Evolutionary conservation across 2,113 vertebrate genomes (phyloP).

Genomic region (Myotis lucifugus): DNA sequence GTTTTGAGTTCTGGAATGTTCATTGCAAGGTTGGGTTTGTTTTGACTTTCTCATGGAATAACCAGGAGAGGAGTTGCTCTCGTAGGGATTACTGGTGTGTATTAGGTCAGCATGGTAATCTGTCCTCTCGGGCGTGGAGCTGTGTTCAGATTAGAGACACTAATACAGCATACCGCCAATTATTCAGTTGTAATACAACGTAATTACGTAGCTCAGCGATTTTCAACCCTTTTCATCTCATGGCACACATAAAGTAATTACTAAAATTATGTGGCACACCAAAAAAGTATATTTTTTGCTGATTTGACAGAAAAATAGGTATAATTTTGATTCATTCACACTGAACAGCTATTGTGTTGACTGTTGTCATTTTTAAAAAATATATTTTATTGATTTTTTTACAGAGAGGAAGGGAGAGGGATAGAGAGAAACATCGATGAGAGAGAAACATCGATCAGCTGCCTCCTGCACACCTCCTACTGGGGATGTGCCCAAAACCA

Average conservation of each 20-base stretch:
- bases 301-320: neutral
- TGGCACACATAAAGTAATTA: neutral
- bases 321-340: neutral
- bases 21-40: neutral
- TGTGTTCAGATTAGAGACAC: neutral
- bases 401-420: too few relatives aligned
- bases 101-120: neutral
- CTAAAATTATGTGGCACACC: neutral
- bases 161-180: neutral
- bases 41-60: neutral
- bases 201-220: neutral
- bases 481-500: too few relatives aligned
- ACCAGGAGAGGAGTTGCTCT: neutral
- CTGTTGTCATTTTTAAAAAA: neutral
- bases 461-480: too few relatives aligned
- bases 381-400: too few relatives aligned
- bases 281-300: neutral
- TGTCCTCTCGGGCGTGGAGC: neutral
- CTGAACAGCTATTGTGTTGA: neutral
- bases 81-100: slow-evolving; percentile 13
- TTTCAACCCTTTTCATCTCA: neutral
- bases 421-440: too few relatives aligned
- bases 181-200: neutral
- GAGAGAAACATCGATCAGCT: too few relatives aligned
- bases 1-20: neutral